Base-by-base conservation (phyloP, 2,888 invertebrate genomes). In the Pherbina coryleti region DNA sequence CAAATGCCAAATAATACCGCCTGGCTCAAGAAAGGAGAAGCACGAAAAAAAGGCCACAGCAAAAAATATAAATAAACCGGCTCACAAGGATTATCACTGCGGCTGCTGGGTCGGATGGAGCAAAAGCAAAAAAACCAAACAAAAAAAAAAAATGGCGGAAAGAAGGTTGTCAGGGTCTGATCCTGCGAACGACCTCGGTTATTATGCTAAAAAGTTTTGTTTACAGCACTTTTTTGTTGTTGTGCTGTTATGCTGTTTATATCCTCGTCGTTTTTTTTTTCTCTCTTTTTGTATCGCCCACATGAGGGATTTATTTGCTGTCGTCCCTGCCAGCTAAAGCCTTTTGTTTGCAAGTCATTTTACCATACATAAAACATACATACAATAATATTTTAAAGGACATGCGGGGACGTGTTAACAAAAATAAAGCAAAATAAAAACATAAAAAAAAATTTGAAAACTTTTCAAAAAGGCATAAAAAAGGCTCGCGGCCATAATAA, bases 181-280 rank as follows among this genome's bases (percentile, higher is more conserved):
- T 66, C 66, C 25, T 28, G 60, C 17, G 51, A 51, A 51, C 69
- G 69, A 69, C 51, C 69, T 69, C 69, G 69, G 22, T 49, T 69
- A 69, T 69, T 69, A 69, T 69, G 69, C 69, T 49, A 69, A 49
- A 66, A 69, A 69, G 69, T 51, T 69, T 69, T 69, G 69, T 69
- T 69, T 69, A 69, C 69, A 69, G 49, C 22, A 14, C 14, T 37
- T 67, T 19, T 44, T 28, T 28, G 25, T 64, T 64, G n/a, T 64
- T 34, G 14, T 34, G 22, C 22, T 19, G 31, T 67, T 67, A 37
- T 44, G 28, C 25, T 19, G 44, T 25, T 69, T 53, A 69, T 51
- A 25, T 34, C n/a, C 31, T 69, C 51, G 9, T 60, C 28, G 25
- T 60, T 25, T 2, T 7, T 60, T 78, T 79, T 77, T 72, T 62